Evolutionary conservation across 2,797 vertebrate species (phyloP).

Genomic region (Tenualosa thibaudeaui): DNA sequence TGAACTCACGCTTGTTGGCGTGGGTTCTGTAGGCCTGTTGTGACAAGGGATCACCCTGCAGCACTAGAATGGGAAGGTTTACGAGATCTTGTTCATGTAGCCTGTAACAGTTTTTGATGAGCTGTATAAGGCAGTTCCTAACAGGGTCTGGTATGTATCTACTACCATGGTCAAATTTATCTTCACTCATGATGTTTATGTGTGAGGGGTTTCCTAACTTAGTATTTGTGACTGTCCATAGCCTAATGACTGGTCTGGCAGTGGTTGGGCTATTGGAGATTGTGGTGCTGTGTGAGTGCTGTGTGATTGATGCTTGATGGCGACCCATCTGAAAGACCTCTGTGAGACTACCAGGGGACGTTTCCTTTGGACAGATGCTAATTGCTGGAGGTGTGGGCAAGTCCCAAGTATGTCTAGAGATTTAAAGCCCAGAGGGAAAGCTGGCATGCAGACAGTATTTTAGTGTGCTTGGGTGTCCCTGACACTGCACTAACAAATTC

Average conservation of each 20-base stretch:
- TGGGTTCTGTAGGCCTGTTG: background rate
- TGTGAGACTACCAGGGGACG: background rate
- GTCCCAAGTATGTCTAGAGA: background rate
- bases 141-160: background rate
- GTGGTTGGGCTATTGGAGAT: background rate
- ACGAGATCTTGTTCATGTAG: background rate
- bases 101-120: no score
- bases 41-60: background rate
- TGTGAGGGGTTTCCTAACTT: background rate
- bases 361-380: slow-evolving; percentile 12
- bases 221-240: background rate
- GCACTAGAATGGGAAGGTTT: background rate
- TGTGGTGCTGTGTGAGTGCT: background rate
- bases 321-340: background rate
- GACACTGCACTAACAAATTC: background rate
- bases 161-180: background rate
- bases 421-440: background rate
- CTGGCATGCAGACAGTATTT: background rate
- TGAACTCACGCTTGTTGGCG: background rate
- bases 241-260: background rate
- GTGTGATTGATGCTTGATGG: background rate
- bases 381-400: slow-evolving; percentile 12
- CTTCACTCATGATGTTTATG: background rate
- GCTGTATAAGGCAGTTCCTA: background rate
- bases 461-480: background rate